Evolutionary conservation across 2,113 vertebrate species (phyloP).

Genomic region (mouse (Mus musculus)): DNA sequence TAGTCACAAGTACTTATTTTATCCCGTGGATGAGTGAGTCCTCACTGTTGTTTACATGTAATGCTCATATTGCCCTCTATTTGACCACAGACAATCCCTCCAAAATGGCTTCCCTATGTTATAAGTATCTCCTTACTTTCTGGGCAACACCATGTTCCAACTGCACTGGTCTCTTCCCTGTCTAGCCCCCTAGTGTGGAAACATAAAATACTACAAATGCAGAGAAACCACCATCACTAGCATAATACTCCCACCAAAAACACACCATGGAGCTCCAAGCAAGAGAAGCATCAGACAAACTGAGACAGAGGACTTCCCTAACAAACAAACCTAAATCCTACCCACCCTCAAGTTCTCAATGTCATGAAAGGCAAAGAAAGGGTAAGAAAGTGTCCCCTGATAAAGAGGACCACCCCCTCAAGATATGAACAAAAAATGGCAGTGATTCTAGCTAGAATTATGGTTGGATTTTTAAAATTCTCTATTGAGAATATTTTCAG

Average conservation of each 20-base stretch:
- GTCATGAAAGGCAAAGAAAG: neutral
- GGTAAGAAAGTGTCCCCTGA: neutral
- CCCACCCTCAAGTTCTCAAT: neutral
- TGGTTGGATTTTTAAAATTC: neutral
- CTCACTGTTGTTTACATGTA: neutral
- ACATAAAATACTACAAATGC: neutral
- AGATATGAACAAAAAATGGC: neutral
- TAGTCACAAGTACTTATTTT: neutral
- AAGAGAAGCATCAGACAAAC: neutral
- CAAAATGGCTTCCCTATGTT: neutral
- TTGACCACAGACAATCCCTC: neutral
- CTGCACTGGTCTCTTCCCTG: neutral
- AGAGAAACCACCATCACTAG: neutral
- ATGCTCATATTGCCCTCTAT: neutral
- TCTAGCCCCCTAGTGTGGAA: neutral
- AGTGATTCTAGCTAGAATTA: neutral
- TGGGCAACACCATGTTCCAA: neutral
- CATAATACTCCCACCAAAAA: neutral
- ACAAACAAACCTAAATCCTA: neutral
- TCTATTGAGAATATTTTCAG: neutral
- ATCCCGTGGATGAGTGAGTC: neutral
- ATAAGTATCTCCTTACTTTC: neutral
- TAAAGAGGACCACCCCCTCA: neutral
- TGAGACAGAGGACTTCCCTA: neutral
- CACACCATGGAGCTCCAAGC: neutral